Base-by-base conservation (phyloP, 2,797 vertebrate species). In the Mareca strepera region DNA sequence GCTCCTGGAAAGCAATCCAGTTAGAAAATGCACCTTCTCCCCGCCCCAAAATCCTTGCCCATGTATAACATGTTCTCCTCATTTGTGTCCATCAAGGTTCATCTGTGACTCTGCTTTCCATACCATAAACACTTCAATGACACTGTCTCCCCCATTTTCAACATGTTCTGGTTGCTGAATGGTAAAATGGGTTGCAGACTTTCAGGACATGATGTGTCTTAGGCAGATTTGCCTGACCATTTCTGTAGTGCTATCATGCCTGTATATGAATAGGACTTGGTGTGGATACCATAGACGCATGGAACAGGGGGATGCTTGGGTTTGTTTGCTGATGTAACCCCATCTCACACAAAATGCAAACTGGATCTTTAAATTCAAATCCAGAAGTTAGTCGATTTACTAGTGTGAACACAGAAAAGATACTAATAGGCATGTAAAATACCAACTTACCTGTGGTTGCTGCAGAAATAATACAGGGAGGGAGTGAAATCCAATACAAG, bases 401-500 rank as follows among this genome's bases (percentile, higher is more conserved):
- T 31, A n/a, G 43, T 46, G 20, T 4, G 15, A 81, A 12, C 28
- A 62, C 8, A 28, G 53, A 64, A 67, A 17, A 3, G 15, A 16
- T 29, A 21, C 8, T 39, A 23, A 43, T 18, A 14, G 29, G 46
- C 20, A 37, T n/a, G n/a, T 78, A 26, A 86, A 83, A 67, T 33
- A 62, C 2, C 63, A 79, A 33, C 14, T 82, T 58, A 48, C 29
- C 31, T 89, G 20, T 18, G 43, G 22, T 20, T 78, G 13, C 59
- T 74, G 23, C 48, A 58, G 12, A 73, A 68, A 67, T 18, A 68
- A 29, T n/a, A 63, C 6, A 68, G 29, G 18, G 9, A 59, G 33
- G 26, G 6, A 92, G 11, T 3, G 7, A 76, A 86, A 17, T 39
- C 55, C 31, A 9, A 2, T 59, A 10, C 1, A 77, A 0, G 0